Evolutionary conservation across 2,113 vertebrate genomes (phyloP).

Genomic region (Coryphaenoides rupestris): DNA sequence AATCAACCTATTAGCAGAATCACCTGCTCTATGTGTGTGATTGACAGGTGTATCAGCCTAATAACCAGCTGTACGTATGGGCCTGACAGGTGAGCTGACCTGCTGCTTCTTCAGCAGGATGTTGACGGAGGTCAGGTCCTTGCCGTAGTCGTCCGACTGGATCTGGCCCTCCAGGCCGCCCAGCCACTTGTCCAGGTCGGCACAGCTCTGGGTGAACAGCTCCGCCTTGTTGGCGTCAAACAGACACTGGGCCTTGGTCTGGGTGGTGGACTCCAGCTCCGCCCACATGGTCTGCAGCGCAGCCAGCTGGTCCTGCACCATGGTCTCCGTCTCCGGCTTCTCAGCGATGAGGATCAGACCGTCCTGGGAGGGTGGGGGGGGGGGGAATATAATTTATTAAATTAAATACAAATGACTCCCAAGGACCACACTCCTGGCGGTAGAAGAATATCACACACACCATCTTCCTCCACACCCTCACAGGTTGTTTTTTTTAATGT

Average conservation of each 20-base stretch:
- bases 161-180: conserved; percentile 87
- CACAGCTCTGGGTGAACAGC: conserved; percentile 97
- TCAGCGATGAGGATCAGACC: conserved; percentile 89
- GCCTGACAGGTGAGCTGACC: conserved; percentile 68
- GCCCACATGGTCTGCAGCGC: conserved; percentile 88
- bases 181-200: conserved; percentile 95
- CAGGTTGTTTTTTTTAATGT: too few relatives aligned
- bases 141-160: conserved; percentile 93
- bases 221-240: conserved; percentile 98
- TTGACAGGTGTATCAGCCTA: too few relatives aligned
- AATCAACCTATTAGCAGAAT: too few relatives aligned
- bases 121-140: conserved; percentile 96
- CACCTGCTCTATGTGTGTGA: too few relatives aligned
- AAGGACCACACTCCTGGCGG: too few relatives aligned
- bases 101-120: conserved; percentile 98
- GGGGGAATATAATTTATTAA: background rate
- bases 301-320: conserved; percentile 91
- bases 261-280: conserved; percentile 92
- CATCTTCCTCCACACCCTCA: conserved; percentile 71
- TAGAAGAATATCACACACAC: too few relatives aligned
- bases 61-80: too few relatives aligned
- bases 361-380: conserved; percentile 72
- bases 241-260: conserved; percentile 96
- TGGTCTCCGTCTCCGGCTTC: conserved; percentile 89
- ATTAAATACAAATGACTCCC: too few relatives aligned